Percentiles rank a stretch among this genome's conserved stretches.
phyloP scores from a whole-genome alignment of 2,888 invertebrate species.

The Gymnoscelis rufifasciata region DNA sequence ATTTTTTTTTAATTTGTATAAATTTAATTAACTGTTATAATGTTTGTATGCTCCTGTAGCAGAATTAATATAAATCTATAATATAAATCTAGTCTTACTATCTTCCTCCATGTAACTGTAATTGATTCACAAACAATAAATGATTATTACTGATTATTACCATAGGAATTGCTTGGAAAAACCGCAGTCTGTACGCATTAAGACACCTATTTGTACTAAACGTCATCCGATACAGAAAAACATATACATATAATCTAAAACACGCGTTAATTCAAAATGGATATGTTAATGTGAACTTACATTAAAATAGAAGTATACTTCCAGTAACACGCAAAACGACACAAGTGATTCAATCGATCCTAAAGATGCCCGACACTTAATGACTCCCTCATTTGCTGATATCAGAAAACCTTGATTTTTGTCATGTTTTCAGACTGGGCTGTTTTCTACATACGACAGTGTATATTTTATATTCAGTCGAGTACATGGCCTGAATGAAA shows the following conservation, averaged over 20 bases:
- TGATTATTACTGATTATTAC: no score
- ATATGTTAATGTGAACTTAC: conserved; percentile 30
- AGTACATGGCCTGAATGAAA: no score
- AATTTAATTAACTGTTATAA: no score
- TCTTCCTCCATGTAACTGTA: no score
- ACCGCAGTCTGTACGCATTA: conserved; percentile 5
- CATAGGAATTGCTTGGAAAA: neutral
- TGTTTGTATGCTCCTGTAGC: no score
- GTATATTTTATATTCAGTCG: conserved; percentile 9
- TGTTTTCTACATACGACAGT: conserved; percentile 3
- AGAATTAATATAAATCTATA: no score
- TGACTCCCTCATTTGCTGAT: conserved; percentile 11
- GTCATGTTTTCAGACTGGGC: conserved; percentile 7
- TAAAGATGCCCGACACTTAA: no score
- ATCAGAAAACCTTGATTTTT: conserved; percentile 5
- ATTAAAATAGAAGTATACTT: conserved; percentile 25
- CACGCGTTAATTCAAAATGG: conserved; percentile 27
- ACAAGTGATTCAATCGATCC: conserved; percentile 5
- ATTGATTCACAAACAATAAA: no score
- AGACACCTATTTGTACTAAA: conserved; percentile 28
- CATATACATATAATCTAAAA: conserved; percentile 23
- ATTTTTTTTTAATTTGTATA: no score
- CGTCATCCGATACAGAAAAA: conserved; percentile 19
- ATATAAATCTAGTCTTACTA: no score
- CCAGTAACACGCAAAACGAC: conserved; percentile 20